Base-by-base conservation (phyloP, 2,797 vertebrate species). In the Karalla daura region DNA sequence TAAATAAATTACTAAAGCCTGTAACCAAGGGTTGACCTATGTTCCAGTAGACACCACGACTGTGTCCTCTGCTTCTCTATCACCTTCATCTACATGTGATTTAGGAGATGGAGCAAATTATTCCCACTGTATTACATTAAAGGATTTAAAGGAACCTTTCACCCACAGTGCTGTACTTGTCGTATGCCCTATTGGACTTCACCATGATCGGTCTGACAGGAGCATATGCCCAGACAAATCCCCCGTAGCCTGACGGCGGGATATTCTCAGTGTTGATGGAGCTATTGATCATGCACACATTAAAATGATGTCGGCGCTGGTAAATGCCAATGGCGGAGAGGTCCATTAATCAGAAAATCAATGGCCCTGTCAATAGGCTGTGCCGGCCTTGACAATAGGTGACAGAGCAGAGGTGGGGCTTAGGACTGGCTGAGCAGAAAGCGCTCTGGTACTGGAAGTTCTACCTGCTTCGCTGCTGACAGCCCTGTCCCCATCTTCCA, bases 281-380 rank as follows among this genome's bases (percentile, higher is more conserved):
- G 89, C 84, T 95, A 97, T 97, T 93, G 96, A 96, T 96, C 93
- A 94, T 54, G 88, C 84, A 92, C 93, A 93, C 94, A 95, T 95
- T 96, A 95, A 96, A 96, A 96, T 96, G 81, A 95, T 95, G 93
- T 95, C 88, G 91, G 90, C 92, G 88, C 90, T 75, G 86, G 94
- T 89, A 93, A 94, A 94, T 15, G 88, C 81, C 93, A 93, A 94
- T 95, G 90, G 90, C 86, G 58, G 81, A 93, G 88, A 94, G 93
- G 91, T 94, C 84, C 95, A 95, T 97, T 96, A 96, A 96, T 98
- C 94, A 95, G 93, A 70, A 92, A 94, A 96, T 97, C 95, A 83
- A 95, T 96, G 63, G 7, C 9, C 53, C 77, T 92, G 92, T 93
- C 95, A 90, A 95, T 94, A 89, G 74, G 86, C 91, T 81, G 87